These are phyloP conservation scores for Ageneiosus marmoratus DNA, from an alignment of 2,113 vertebrate species.

Conservation along the genomic window DNA sequence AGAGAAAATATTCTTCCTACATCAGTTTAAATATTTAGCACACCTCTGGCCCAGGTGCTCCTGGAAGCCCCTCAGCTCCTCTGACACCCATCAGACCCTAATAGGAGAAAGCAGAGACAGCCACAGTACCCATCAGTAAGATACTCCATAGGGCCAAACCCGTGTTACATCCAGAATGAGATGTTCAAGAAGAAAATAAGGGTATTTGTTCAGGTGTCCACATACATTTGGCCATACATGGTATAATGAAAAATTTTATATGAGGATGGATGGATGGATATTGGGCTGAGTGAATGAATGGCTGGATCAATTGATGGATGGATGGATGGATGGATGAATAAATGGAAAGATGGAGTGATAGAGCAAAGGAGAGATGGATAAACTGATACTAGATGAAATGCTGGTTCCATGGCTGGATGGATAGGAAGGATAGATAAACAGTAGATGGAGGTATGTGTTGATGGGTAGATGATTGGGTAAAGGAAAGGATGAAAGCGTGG, in stretches of 20 bases:
- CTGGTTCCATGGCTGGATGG: background rate
- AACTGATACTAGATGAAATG: background rate
- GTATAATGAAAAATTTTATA: background rate
- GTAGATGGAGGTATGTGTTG: background rate
- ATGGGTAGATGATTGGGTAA: background rate
- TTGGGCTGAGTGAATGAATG: background rate
- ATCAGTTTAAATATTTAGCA: conserved; percentile 31
- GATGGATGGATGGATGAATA: no score
- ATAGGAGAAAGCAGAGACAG: background rate
- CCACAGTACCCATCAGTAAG: background rate
- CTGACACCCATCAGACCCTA: conserved; percentile 73
- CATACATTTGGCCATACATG: background rate
- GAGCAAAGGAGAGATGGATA: background rate
- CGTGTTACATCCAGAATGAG: background rate
- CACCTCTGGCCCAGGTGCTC: conserved; percentile 70
- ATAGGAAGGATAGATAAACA: background rate
- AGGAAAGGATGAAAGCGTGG: background rate
- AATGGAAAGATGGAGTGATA: background rate
- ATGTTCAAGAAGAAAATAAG: background rate
- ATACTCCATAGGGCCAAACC: background rate
- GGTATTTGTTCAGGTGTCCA: background rate
- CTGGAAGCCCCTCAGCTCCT: conserved; percentile 70
- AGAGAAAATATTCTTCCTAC: background rate
- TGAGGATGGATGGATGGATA: background rate
- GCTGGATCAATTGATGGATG: background rate